Base-by-base conservation (phyloP, 2,113 vertebrate species). In the Cynoglossus semilaevis region DNA sequence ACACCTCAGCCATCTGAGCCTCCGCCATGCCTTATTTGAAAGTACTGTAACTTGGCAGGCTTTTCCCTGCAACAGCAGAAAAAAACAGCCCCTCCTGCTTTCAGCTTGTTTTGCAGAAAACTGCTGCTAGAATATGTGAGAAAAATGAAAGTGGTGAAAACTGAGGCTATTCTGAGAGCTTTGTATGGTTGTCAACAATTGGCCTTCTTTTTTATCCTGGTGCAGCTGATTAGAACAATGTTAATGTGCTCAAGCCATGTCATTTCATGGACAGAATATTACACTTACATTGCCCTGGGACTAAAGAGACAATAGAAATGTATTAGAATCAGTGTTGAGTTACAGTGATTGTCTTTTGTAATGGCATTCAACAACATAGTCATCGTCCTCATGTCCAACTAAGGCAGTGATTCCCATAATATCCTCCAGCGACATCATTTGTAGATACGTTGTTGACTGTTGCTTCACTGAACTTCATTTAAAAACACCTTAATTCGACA, bases 221-320 rank as follows among this genome's bases (percentile, higher is more conserved):
- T 44, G 51, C 34, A 51, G 19, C 46, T 44, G 57, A 43, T 53
- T 44, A 49, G 37, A 66, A 34, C 47, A 14, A 41, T 34, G 17
- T 12, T 37, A 42, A 63, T 40, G 43, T 38, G 7, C 46, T 29
- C 37, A 65, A 13, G n/a, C n/a, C n/a, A n/a, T n/a, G n/a, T n/a
- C n/a, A n/a, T n/a, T n/a, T 34, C 1, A 9, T 22, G 22, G 6
- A 14, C 34, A 8, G 16, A 16, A 13, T 12, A 37, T 4, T 41
- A 41, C 14, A 34, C 15, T 37, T 54, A 12, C 51, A 14, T 14
- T 56, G 14, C 22, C 22, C 13, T 41, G 11, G 10, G 1, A 8
- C 10, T 11, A 34, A 17, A 37, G 1, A 9, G 12, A 6, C 12
- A 50, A 22, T 22, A 13, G 14, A 8, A 19, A 66, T 46, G 38